Conservation (phyloP, 2,888 invertebrate species). For the Odiellus spinosus region DNA sequence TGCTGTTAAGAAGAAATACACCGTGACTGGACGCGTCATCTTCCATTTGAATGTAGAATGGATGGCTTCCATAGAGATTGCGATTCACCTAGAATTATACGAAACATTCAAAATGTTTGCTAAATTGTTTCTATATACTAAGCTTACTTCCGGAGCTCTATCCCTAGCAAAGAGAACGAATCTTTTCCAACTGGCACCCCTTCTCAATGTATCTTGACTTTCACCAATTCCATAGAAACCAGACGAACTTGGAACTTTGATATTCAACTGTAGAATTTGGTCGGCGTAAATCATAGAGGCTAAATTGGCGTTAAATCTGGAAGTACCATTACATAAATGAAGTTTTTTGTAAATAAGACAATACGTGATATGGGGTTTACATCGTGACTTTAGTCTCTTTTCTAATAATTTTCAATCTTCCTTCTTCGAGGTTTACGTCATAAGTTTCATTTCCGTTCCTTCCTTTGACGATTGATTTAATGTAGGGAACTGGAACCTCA, state of each 20-base stretch:
- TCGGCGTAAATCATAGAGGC: slow-evolving; percentile 35
- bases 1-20: slow-evolving; percentile 60
- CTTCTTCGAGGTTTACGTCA: too few species aligned
- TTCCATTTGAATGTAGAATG: slow-evolving; percentile 60
- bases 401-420: too few species aligned
- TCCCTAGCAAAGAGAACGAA: slow-evolving; percentile 11
- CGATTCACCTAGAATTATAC: slow-evolving; percentile 6
- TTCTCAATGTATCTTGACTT: slow-evolving; percentile 40
- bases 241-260: slow-evolving; percentile 42
- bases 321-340: too few species aligned
- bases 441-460: too few species aligned
- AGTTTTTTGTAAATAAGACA: too few species aligned
- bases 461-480: too few species aligned
- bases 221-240: slow-evolving; percentile 60
- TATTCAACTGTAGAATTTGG: slow-evolving; percentile 54
- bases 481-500: too few species aligned
- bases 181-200: slow-evolving; percentile 7
- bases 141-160: slow-evolving; percentile 1
- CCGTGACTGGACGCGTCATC: slow-evolving; percentile 45
- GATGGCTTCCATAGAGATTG: slow-evolving; percentile 61
- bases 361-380: too few species aligned
- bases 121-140: too few species aligned
- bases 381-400: too few species aligned
- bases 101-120: too few species aligned
- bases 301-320: too few species aligned